Evolutionary conservation across 2,797 vertebrate genomes (phyloP), one percentile per base, ranked within the genome.

Genomic region (Okamejei kenojei): DNA sequence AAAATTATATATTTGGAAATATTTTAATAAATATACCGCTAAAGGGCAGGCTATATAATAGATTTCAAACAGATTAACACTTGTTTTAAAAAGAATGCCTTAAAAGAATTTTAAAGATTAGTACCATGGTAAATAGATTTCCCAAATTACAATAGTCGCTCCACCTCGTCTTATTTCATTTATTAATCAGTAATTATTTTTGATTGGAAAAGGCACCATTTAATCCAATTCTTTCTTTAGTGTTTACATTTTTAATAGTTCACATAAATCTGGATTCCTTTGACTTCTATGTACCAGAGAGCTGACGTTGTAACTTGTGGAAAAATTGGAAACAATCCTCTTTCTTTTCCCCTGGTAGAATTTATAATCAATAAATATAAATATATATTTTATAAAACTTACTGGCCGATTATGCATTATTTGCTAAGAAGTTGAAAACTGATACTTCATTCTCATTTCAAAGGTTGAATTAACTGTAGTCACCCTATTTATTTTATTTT

Each of bases 401-500:
- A 26, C 17, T 61, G 61, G 29, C 61, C 32, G 1, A 32, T 86
- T 63, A 86, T 21, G 15, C 32, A 32, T 23, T 32, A 29, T n/a
- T 86, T 73, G 19, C 29, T 61, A 86, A n/a, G n/a, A 63, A 61
- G 26, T 61, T n/a, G 26, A 65, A 63, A 86, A 32, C 11, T 65
- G 82, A 65, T n/a, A 32, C 61, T 86, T 65, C 8, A 54, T 82
- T 58, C 45, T 86, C 1, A n/a, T 86, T 86, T 65, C 11, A 32
- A 63, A n/a, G 13, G 29, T 61, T 86, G 17, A 86, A 19, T 86
- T 86, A 32, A 86, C 61, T 29, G 15, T 61, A 54, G 82, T 74
- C 32, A 91, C 5, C 88, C 90, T 54, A 68, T 90, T 71, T 71
- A 90, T n/a, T 38, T 73, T 91, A 61, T 13, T 21, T 91, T 73